Evolutionary conservation across 2,113 vertebrate genomes (phyloP), one percentile per base, ranked within the genome.

Genomic region (Oreochromis tanganicae): DNA sequence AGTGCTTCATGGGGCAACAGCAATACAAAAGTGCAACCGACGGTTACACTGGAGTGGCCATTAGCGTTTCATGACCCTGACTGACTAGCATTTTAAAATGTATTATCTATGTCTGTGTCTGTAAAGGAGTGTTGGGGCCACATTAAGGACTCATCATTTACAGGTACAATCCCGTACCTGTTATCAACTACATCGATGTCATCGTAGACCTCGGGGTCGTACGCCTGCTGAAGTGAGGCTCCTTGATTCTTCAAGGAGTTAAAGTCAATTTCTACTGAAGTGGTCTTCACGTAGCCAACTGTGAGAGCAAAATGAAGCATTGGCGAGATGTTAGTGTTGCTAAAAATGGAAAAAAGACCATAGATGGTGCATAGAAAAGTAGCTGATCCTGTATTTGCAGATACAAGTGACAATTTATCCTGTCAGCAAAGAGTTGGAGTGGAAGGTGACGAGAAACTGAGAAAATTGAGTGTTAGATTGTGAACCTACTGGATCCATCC

Each of bases 211-310:
- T 99, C 98, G 17, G 96, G 97, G 2, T 98, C 97, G 12, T 88
- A 92, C 1, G 93, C 88, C 24, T 43, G 3, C 11, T 90, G 36
- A 16, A 50, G 43, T 48, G 71, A 75, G 24, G 71, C 24, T 19
- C 71, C 71, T 48, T 75, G 83, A 12, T 89, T 96, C 68, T 97
- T 98, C 90, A 99, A 92, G 5, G 94, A 94, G 89, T 98, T 96
- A 19, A 98, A 98, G 87, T 99, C 97, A n/a, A 99, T 97, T 81
- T 97, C 94, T 80, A 98, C 97, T 2, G 96, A 94, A 1, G 97
- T 96, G 8, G 96, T 99, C 96, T 98, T 99, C 71, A 99, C 97
- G 43, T 99, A 99, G 32, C 99, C 99, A 89, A 97, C 99, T 99
- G 91, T 68, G 29, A 34, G 32, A 88, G 16, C 10, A 36, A 19